A percentile compares a stretch with the other conserved stretches of the same genome.
phyloP scores from a whole-genome alignment of 2,797 vertebrate species.

The Lagorchestes hirsutus region DNA sequence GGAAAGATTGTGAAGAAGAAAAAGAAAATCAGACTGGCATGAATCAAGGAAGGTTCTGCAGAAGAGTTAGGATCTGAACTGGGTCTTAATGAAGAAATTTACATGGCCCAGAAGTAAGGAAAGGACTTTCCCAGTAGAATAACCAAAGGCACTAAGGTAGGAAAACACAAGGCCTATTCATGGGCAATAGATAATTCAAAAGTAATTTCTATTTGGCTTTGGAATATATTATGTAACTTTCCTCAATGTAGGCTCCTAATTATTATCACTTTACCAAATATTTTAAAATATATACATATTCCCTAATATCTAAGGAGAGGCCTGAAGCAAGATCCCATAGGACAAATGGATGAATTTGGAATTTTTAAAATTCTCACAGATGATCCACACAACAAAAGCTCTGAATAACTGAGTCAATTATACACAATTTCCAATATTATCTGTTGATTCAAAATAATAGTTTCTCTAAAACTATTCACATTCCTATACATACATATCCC shows the following conservation, averaged over 20 bases:
- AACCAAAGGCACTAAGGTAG: not conserved
- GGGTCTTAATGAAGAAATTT: not conserved
- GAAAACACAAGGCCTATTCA: not conserved
- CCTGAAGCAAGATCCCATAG: not conserved
- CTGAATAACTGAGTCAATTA: not conserved
- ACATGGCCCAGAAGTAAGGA: too few species aligned
- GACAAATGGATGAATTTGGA: not conserved
- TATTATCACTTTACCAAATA: not conserved
- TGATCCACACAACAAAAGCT: not conserved
- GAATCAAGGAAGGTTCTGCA: too few species aligned
- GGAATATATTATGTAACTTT: not conserved
- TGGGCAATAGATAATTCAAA: not conserved
- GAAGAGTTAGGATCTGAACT: not conserved
- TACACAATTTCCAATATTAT: not conserved
- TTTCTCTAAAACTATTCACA: not conserved
- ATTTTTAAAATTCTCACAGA: not conserved
- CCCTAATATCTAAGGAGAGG: not conserved
- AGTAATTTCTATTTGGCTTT: not conserved
- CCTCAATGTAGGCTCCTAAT: not conserved
- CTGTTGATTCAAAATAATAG: not conserved
- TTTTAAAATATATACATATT: not conserved
- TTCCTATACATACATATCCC: not conserved
- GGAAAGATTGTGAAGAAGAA: not conserved
- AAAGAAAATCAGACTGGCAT: not conserved
- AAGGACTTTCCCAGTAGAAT: too few species aligned